Conservation (phyloP, 2,797 vertebrate species). For the Smutsia temminckii region DNA sequence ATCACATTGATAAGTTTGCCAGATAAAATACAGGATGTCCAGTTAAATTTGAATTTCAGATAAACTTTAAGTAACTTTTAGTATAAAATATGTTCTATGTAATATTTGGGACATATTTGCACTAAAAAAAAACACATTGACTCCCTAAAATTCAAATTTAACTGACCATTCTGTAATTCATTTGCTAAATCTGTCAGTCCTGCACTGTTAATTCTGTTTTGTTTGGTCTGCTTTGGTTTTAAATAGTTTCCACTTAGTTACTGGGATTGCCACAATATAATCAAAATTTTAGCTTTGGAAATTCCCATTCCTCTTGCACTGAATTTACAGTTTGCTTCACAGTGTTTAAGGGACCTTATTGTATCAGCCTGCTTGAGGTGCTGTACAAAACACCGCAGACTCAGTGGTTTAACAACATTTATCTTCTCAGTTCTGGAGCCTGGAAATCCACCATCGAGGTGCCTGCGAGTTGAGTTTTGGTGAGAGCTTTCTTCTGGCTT, state of each 20-base stretch:
- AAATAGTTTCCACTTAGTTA: not conserved
- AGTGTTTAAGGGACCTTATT: not conserved
- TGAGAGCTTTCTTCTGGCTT: not conserved
- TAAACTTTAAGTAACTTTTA: not conserved
- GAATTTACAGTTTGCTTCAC: not conserved
- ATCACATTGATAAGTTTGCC: not conserved
- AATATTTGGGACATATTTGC: not conserved
- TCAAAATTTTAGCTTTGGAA: constrained; percentile 5
- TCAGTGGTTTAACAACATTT: not conserved
- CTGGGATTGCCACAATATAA: not conserved
- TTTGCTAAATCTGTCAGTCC: not conserved
- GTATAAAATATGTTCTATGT: not conserved
- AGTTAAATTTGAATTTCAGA: constrained; percentile 34
- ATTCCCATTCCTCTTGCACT: not conserved
- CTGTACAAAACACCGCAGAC: not conserved
- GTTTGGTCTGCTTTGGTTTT: not conserved
- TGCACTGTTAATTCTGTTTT: not conserved
- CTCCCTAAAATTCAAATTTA: not conserved
- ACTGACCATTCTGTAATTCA: not conserved
- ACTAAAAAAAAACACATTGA: not conserved
- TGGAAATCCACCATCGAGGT: not conserved
- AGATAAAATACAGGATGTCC: not conserved
- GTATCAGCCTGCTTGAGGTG: not conserved
- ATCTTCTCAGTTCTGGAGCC: not conserved
- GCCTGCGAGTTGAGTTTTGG: not conserved